Conservation (phyloP, 2,113 vertebrate genomes). For the Mungos mungo region DNA sequence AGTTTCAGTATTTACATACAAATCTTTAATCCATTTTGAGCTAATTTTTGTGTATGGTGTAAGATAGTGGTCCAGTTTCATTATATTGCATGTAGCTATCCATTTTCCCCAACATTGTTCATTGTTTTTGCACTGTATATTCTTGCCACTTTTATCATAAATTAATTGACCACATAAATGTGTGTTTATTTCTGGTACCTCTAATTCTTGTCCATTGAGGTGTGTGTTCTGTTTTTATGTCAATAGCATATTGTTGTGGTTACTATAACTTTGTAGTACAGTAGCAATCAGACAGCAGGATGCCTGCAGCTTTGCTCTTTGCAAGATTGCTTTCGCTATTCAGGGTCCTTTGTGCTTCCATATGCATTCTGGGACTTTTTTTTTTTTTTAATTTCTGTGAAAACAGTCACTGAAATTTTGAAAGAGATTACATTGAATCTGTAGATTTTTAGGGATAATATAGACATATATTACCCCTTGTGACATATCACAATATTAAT, state of each 20-base stretch:
- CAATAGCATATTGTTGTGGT: neutral
- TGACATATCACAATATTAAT: neutral
- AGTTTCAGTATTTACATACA: neutral
- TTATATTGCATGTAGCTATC: neutral
- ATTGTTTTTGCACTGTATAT: neutral
- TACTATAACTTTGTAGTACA: neutral
- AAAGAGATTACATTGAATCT: neutral
- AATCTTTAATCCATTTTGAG: neutral
- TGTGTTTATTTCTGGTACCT: neutral
- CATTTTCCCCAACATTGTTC: neutral
- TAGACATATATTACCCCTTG: neutral
- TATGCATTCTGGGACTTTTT: neutral
- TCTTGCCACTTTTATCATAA: neutral
- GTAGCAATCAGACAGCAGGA: neutral
- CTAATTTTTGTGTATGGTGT: neutral
- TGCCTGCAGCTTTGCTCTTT: neutral
- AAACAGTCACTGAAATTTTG: neutral
- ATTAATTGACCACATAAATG: neutral
- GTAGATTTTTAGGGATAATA: neutral
- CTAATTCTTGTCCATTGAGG: neutral
- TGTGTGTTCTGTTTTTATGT: neutral
- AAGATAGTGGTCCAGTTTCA: neutral
- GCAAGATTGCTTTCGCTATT: neutral
- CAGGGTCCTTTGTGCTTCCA: neutral
- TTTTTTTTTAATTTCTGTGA: neutral